phyloP scores from a whole-genome alignment of 1,140 invertebrate genomes.

The Drosophila fuyamai region DNA sequence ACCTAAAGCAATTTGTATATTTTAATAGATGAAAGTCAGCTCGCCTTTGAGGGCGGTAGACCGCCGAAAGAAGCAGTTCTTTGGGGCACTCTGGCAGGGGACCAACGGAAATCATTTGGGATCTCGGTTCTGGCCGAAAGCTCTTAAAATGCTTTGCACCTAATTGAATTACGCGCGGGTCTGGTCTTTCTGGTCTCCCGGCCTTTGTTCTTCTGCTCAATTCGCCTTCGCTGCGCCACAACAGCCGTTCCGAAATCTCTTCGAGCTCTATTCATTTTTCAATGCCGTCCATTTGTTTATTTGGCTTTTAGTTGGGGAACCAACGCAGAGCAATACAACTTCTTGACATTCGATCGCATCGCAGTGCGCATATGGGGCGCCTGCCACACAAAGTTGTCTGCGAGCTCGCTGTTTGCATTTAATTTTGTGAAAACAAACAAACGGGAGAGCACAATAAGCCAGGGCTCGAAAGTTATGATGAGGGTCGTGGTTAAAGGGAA shows the following conservation, averaged over 20 bases:
- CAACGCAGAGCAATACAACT: constrained; percentile 22
- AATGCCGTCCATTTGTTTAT: constrained; percentile 57
- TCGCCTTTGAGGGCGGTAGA: constrained; percentile 28
- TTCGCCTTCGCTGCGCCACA: constrained; percentile 19
- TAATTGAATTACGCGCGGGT: constrained; percentile 64
- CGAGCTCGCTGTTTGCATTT: constrained; percentile 17
- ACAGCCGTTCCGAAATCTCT: constrained; percentile 37
- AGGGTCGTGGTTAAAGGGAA: constrained; percentile 47
- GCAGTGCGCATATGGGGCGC: constrained; percentile 49
- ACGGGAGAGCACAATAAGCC: constrained; percentile 52
- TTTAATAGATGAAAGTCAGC: constrained; percentile 72
- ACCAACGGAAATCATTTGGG: constrained; percentile 43
- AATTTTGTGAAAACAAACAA: constrained; percentile 52
- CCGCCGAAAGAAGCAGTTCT: constrained; percentile 26
- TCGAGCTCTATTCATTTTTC: constrained; percentile 50
- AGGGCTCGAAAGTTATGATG: constrained; percentile 60
- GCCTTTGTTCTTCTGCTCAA: constrained; percentile 25
- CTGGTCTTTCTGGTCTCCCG: constrained; percentile 8
- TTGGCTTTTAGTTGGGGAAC: constrained; percentile 40
- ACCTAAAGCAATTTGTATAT: constrained; percentile 57
- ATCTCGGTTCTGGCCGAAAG: constrained; percentile 39
- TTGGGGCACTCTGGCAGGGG: constrained; percentile 39
- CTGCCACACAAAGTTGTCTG: constrained; percentile 59
- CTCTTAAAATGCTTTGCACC: constrained; percentile 46
- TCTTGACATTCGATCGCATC: constrained; percentile 69